Evolutionary conservation across 2,113 vertebrate species (phyloP).

Genomic region (Myodes glareolus): DNA sequence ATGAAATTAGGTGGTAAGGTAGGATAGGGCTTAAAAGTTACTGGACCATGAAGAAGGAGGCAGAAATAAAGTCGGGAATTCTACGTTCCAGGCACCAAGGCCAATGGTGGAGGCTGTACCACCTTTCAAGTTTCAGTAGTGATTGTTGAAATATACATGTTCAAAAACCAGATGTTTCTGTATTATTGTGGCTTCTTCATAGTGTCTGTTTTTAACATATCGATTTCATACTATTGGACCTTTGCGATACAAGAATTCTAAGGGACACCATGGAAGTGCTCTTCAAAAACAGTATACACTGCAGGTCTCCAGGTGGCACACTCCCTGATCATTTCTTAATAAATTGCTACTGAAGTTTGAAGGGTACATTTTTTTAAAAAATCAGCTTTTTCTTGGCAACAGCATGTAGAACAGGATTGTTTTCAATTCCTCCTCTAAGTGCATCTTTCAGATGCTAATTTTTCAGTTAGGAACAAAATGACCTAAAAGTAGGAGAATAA

Average conservation of each 20-base stretch:
- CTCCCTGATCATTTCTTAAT: slow-evolving; percentile 1
- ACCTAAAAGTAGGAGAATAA: neutral
- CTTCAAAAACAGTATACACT: neutral
- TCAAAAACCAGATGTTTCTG: slow-evolving; percentile 2
- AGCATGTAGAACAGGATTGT: neutral
- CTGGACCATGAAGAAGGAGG: neutral
- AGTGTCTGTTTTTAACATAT: neutral
- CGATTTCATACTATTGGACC: neutral
- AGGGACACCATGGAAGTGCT: neutral
- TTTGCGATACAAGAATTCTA: neutral
- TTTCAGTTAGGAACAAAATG: neutral
- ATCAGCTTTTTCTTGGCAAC: neutral
- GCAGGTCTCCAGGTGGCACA: neutral
- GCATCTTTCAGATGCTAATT: slow-evolving; percentile 28
- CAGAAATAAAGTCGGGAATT: neutral
- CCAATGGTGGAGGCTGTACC: neutral
- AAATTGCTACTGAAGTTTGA: neutral
- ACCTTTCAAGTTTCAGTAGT: neutral
- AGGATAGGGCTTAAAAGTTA: neutral
- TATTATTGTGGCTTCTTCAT: neutral
- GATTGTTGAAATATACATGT: neutral
- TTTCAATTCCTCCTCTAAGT: neutral
- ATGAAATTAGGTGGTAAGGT: neutral
- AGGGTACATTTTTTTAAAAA: neutral
- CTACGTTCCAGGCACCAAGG: neutral